Percentiles rank a stretch among this genome's conserved stretches.
These are phyloP conservation scores for Catostomus latipinnis DNA, from an alignment of 2,797 vertebrate species.

Conservation along the genomic window DNA sequence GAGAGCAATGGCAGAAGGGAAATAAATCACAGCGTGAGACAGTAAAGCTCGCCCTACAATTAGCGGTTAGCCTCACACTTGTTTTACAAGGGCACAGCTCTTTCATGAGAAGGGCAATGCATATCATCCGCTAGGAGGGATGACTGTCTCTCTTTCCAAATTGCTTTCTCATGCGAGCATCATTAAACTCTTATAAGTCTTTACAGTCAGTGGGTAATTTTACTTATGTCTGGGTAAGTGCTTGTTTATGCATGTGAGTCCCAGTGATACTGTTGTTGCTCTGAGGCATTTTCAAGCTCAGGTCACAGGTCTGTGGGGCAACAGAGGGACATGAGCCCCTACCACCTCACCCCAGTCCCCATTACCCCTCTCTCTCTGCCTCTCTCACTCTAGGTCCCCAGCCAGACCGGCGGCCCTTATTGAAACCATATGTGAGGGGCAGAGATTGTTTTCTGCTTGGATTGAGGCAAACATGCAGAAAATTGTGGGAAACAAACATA, in stretches of 20 bases:
- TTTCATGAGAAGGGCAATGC: conserved; percentile 60
- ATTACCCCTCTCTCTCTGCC: not conserved
- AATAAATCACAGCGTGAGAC: conserved; percentile 56
- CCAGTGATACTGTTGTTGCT: conserved; percentile 22
- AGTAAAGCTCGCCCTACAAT: conserved; percentile 65
- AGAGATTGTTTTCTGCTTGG: conserved; percentile 83
- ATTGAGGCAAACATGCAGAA: conserved; percentile 90
- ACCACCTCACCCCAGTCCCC: not conserved
- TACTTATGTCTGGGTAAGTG: conserved; percentile 11
- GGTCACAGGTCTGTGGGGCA: conserved; percentile 50
- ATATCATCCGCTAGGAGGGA: conserved; percentile 26
- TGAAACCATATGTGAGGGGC: conserved; percentile 85
- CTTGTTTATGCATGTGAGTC: not conserved
- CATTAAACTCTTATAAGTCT: conserved; percentile 5
- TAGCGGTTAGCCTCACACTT: conserved; percentile 71
- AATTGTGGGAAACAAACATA: conserved; percentile 86
- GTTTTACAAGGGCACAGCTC: conserved; percentile 61
- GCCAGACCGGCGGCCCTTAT: conserved; percentile 78
- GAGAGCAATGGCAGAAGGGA: conserved; percentile 25
- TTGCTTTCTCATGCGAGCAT: not conserved
- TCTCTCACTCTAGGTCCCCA: conserved; percentile 59
- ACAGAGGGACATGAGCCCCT: conserved; percentile 2
- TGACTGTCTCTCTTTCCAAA: not conserved
- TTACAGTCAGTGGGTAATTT: not conserved
- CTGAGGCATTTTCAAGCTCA: conserved; percentile 47